These are phyloP conservation scores for Drosophila ironensis DNA, from an alignment of 1,140 invertebrate genomes.

Conservation along the genomic window DNA sequence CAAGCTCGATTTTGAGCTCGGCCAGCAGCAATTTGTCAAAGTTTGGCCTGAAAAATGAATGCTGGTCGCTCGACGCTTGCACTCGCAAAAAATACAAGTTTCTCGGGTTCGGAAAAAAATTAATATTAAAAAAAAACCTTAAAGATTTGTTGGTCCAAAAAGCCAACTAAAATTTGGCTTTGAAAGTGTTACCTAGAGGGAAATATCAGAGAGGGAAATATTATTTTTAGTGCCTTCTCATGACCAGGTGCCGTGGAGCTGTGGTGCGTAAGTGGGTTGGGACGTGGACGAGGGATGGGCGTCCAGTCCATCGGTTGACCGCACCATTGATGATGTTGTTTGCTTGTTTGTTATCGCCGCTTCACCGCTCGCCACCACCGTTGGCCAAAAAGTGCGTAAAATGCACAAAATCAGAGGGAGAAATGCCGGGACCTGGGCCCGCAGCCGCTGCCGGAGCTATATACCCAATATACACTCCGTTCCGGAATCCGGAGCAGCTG, in stretches of 20 bases:
- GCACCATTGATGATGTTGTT: constrained; percentile 49
- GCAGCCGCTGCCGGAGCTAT: neutral
- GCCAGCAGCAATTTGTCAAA: constrained; percentile 63
- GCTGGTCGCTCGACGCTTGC: constrained; percentile 19
- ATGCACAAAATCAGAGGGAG: constrained; percentile 19
- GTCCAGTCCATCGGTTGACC: constrained; percentile 15
- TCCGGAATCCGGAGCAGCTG: constrained; percentile 26
- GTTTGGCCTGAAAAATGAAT: constrained; percentile 48
- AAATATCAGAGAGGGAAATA: too few species aligned
- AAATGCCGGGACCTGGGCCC: neutral
- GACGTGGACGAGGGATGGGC: neutral
- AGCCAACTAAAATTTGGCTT: too few species aligned
- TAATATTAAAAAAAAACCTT: neutral
- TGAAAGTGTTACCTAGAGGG: too few species aligned
- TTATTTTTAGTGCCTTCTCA: too few species aligned
- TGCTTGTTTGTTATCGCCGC: constrained; percentile 26
- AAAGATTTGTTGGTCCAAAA: too few species aligned
- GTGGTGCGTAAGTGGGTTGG: too few species aligned
- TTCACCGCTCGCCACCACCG: neutral
- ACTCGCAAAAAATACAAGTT: neutral
- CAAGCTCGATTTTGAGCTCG: constrained; percentile 34
- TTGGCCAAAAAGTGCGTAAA: constrained; percentile 37
- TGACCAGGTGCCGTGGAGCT: too few species aligned
- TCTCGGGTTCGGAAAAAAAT: neutral
- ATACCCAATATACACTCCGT: neutral